Conservation (phyloP, 2,113 vertebrate genomes). For the Brevimyrus niger region DNA sequence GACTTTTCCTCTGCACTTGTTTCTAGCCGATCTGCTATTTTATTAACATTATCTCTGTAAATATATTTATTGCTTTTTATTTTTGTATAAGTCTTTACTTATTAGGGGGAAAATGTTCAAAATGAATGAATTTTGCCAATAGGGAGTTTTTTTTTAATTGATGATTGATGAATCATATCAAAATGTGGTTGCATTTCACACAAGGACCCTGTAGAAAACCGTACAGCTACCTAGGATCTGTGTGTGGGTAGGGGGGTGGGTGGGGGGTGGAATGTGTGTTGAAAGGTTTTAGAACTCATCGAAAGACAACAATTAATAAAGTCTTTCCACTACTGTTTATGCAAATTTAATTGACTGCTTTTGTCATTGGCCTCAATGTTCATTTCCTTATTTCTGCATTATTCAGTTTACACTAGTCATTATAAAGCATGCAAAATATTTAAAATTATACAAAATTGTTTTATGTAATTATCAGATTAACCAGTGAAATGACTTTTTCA, state of each 20-base stretch:
- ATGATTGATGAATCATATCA: not conserved
- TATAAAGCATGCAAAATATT: not conserved
- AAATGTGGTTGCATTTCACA: slow-evolving; percentile 15
- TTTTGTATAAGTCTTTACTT: slow-evolving; percentile 54
- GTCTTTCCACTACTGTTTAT: not conserved
- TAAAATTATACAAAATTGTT: not conserved
- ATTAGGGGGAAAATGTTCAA: slow-evolving; percentile 25
- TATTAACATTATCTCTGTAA: slow-evolving; percentile 47
- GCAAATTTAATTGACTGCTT: not conserved
- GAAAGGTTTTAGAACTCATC: not conserved
- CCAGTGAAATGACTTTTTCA: not conserved
- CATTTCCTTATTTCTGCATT: not conserved
- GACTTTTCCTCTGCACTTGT: slow-evolving; percentile 4
- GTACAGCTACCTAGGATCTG: slow-evolving; percentile 1
- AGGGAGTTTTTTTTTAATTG: slow-evolving; percentile 40
- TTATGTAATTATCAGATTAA: not conserved
- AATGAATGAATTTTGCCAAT: slow-evolving; percentile 27
- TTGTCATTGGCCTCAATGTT: not conserved
- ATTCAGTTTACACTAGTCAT: not conserved
- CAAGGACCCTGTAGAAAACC: slow-evolving; percentile 32
- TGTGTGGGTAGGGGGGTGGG: not conserved
- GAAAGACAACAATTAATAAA: slow-evolving; percentile 8
- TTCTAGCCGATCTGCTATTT: slow-evolving; percentile 37
- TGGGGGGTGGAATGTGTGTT: not conserved
- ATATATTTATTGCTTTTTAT: slow-evolving; percentile 53